phyloP scores from a whole-genome alignment of 1,140 invertebrate species.

The Potamilus streckersoni region DNA sequence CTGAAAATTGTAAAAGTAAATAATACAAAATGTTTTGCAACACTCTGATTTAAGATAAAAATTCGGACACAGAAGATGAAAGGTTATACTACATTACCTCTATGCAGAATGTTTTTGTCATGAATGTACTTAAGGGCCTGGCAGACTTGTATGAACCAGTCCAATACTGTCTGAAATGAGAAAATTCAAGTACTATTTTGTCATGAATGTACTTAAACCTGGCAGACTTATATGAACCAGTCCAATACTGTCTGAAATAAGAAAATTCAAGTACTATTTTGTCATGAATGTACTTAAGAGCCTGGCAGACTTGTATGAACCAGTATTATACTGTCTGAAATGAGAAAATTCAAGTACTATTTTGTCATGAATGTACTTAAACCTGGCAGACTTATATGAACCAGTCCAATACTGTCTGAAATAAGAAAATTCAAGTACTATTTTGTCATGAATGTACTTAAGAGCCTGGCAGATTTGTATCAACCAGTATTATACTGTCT shows the following conservation, averaged over 20 bases:
- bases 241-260: conserved; percentile 59
- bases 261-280: no score
- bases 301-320: conserved; percentile 70
- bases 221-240: conserved; percentile 71
- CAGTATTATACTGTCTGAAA: conserved; percentile 66
- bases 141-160: conserved; percentile 71
- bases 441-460: no score
- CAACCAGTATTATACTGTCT: no score
- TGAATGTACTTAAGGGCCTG: conserved; percentile 70
- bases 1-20: neutral
- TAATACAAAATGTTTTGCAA: neutral
- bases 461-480: no score
- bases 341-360: no score
- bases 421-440: no score
- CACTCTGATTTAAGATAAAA: neutral
- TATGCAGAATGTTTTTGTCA: conserved; percentile 69
- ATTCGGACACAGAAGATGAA: neutral
- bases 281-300: conserved; percentile 69
- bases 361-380: conserved; percentile 65
- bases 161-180: conserved; percentile 55
- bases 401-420: no score
- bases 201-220: conserved; percentile 70
- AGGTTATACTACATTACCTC: conserved; percentile 64
- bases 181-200: neutral
- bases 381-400: no score